Evolutionary conservation across 2,113 vertebrate genomes (phyloP), one percentile per base, ranked within the genome.

Genomic region (Etia nguti): DNA sequence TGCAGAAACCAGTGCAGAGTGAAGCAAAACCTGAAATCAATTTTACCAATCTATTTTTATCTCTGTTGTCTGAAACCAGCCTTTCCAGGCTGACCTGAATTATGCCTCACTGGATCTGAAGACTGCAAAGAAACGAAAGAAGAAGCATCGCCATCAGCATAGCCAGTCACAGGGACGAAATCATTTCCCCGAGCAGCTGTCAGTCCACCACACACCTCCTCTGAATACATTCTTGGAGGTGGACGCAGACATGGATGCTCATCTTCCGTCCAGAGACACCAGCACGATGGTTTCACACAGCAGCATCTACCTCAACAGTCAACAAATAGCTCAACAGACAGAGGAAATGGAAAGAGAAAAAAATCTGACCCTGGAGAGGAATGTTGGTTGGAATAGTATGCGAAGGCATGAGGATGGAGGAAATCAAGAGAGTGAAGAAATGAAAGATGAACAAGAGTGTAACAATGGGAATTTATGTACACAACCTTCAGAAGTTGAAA

Each of bases 281-380:
- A 92, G 92, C 91, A 92, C 92, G 62, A 93, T 95, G 92, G 84
- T 92, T 16, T 96, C 96, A 1, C 94, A 95, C 68, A 94, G 93
- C 70, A 96, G 94, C 89, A 96, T 97, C 93, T 97, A 97, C 90
- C 95, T 96, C 88, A 97, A 97, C 93, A 96, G 96, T 57, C 95
- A 96, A 36, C 95, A 96, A 93, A 93, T 96, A 43, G 95, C 92
- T 16, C 89, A 92, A 34, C 95, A 96, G 90, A 68, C 93, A 0
- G 94, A 94, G 52, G 96, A 94, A 75, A 89, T 90, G 82, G 93
- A 92, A 4, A 91, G 93, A 57, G 92, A 92, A 24, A 60, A 84
- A 41, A 82, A 41, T 3, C 54, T 68, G 5, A 85, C 81, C 13
- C 43, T 22, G 36, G 86, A 90, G 12, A 83, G 57, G 79, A 38